phyloP scores from a whole-genome alignment of 1,140 invertebrate species.

The Pseudoatta argentina region DNA sequence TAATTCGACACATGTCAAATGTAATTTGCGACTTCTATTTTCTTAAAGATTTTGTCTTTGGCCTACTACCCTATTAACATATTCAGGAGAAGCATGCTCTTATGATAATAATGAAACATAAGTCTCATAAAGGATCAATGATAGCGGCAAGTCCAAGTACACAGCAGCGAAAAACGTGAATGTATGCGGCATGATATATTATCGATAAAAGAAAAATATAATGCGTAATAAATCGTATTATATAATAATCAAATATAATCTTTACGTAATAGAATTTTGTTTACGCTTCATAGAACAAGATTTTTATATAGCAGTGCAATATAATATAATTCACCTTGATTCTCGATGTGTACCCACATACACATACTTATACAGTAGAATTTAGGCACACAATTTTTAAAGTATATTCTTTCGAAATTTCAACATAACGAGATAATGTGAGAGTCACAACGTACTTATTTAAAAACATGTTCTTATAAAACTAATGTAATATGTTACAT shows the following conservation, averaged over 20 bases:
- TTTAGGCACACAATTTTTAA: not conserved
- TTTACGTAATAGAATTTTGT: constrained; percentile 15
- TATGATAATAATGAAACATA: constrained; percentile 27
- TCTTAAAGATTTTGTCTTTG: not conserved
- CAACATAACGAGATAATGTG: too few species aligned
- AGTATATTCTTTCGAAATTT: not conserved
- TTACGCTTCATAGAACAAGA: constrained; percentile 22
- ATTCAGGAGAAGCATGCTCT: constrained; percentile 29
- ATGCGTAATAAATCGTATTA: not conserved
- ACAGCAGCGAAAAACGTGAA: not conserved
- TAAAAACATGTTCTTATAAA: not conserved
- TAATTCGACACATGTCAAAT: not conserved
- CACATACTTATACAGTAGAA: constrained; percentile 4
- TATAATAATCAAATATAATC: constrained; percentile 15
- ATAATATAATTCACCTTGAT: constrained; percentile 49
- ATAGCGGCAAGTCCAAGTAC: constrained; percentile 15
- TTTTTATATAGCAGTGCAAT: constrained; percentile 10
- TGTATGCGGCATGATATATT: not conserved
- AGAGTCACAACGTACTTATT: not conserved
- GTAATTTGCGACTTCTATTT: not conserved
- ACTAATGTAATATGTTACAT: not conserved
- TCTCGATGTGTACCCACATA: not conserved
- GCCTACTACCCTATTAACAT: not conserved
- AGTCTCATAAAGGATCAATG: constrained; percentile 9
- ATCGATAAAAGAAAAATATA: not conserved